A percentile compares a stretch with the other conserved stretches of the same genome.
Conservation (phyloP, 2,113 vertebrate species). For the Arothron firmamentum region DNA sequence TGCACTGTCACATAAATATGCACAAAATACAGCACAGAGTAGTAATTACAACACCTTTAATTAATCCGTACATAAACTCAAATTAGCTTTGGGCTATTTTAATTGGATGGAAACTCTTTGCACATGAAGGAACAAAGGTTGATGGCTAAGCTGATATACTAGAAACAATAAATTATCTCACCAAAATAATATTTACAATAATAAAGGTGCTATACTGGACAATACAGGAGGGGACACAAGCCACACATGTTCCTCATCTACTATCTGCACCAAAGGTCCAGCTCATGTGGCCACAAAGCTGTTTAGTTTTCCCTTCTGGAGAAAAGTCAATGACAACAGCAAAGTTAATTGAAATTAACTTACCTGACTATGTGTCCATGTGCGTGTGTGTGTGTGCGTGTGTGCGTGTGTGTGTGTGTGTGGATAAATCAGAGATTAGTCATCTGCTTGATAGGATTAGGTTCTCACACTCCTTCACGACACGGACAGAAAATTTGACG, state of each 20-base stretch:
- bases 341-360: slow-evolving; percentile 8
- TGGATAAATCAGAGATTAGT: slow-evolving; percentile 41
- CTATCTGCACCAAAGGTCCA: background rate
- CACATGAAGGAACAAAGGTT: too few species aligned
- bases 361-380: too few species aligned
- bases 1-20: background rate
- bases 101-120: too few species aligned
- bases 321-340: slow-evolving; percentile 9
- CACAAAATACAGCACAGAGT: background rate
- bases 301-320: background rate
- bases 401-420: slow-evolving; percentile 1
- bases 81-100: too few species aligned
- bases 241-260: background rate
- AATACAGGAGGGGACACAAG: too few species aligned
- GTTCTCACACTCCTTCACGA: slow-evolving; percentile 20
- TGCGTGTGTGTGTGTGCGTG: slow-evolving; percentile 4
- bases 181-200: too few species aligned
- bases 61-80: background rate
- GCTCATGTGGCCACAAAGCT: background rate
- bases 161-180: too few species aligned
- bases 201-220: too few species aligned
- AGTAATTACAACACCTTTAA: background rate
- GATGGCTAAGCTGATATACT: too few species aligned
- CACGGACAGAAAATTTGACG: slow-evolving; percentile 15
- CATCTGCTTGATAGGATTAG: slow-evolving; percentile 50